Conservation (phyloP, 2,113 vertebrate species). For the human region DNA sequence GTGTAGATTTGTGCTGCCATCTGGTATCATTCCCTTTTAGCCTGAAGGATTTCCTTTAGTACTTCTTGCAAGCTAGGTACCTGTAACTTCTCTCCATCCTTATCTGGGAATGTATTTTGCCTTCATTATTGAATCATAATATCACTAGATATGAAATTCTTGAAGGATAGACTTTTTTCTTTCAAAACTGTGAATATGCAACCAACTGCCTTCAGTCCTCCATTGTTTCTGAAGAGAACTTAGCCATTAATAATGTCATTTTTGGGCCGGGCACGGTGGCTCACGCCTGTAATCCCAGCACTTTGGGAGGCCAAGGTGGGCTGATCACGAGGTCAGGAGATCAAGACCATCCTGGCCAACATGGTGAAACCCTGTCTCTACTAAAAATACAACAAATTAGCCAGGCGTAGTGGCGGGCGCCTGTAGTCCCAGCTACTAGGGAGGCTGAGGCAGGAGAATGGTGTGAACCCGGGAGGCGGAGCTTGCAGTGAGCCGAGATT, state of each 20-base stretch:
- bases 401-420: accelerated
- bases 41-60: neutral
- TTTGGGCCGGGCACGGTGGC: neutral
- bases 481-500: too few species aligned
- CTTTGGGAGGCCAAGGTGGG: too few species aligned
- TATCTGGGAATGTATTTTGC: neutral
- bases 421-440: too few species aligned
- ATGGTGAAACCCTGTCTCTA: too few species aligned
- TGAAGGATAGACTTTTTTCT: neutral
- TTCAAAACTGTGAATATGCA: neutral
- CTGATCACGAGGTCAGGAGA: too few species aligned
- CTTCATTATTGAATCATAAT: neutral
- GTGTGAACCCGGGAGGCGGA: too few species aligned
- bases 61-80: neutral
- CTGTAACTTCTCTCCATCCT: neutral
- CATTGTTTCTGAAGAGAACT: neutral
- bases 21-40: neutral
- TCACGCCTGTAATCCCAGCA: too few species aligned
- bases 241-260: neutral
- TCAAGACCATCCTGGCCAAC: too few species aligned
- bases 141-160: neutral
- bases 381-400: too few species aligned
- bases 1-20: neutral
- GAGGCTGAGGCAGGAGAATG: too few species aligned
- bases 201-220: neutral